Conservation (phyloP, 2,888 invertebrate species). For the Auanema freiburgensis region DNA sequence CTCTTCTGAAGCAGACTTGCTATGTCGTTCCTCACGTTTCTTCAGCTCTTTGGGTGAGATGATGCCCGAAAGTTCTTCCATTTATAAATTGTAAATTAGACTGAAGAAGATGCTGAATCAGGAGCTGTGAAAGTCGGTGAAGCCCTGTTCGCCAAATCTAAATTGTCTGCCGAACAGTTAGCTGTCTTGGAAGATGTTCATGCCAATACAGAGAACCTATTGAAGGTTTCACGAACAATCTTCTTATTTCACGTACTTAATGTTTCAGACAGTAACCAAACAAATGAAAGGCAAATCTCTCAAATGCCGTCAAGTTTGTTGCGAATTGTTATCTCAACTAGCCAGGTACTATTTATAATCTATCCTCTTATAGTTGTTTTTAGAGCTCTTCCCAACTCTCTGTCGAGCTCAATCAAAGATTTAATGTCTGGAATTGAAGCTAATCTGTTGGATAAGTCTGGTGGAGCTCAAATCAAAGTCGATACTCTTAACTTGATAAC, state of each 20-base stretch:
- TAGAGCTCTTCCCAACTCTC: conserved; percentile 70
- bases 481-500: conserved; percentile 90
- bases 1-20: conserved; percentile 85
- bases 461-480: conserved; percentile 79
- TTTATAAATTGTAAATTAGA: conserved; percentile 9
- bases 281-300: conserved; percentile 78
- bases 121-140: conserved; percentile 10
- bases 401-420: conserved; percentile 80
- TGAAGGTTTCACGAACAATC: no score
- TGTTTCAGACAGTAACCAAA: conserved; percentile 86
- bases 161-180: no score
- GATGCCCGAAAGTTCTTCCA: no score
- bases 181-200: no score
- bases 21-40: conserved; percentile 66
- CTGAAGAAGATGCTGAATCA: conserved; percentile 6
- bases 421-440: conserved; percentile 87
- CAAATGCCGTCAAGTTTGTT: conserved; percentile 87
- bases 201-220: no score
- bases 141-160: not conserved
- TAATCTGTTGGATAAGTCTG: conserved; percentile 43
- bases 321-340: conserved; percentile 85
- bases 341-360: conserved; percentile 70
- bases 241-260: conserved; percentile 51
- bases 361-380: not conserved
- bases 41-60: conserved; percentile 18